A percentile compares a stretch with the other conserved stretches of the same genome.
phyloP scores from a whole-genome alignment of 2,113 vertebrate genomes.

The Puffinus mauretanicus region DNA sequence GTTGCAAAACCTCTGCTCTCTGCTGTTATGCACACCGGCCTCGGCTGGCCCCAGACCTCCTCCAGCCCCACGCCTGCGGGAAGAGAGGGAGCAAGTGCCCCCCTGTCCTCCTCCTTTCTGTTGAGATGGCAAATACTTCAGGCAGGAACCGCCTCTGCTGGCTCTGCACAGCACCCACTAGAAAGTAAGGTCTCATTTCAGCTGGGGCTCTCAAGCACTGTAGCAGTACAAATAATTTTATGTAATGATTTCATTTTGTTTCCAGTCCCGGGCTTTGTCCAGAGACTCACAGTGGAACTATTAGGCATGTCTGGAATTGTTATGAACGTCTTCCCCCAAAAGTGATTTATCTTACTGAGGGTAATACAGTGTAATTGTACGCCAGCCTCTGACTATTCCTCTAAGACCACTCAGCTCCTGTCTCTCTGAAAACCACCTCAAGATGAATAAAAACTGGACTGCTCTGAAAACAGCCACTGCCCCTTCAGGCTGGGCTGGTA shows the following conservation, averaged over 20 bases:
- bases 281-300: neutral
- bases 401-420: neutral
- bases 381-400: neutral
- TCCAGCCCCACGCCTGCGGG: rapidly evolving
- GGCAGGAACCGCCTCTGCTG: neutral
- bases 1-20: neutral
- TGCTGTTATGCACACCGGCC: neutral
- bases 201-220: neutral
- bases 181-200: neutral
- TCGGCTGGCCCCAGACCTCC: neutral
- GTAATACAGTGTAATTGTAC: neutral
- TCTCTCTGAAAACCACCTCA: neutral
- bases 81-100: neutral
- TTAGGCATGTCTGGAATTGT: slow-evolving; percentile 29
- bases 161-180: neutral
- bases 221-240: slow-evolving; percentile 31
- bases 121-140: neutral
- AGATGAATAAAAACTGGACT: neutral
- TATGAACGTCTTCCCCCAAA: slow-evolving; percentile 1
- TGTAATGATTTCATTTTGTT: slow-evolving; percentile 43
- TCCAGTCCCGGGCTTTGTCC: neutral
- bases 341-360: slow-evolving; percentile 37
- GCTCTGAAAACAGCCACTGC: neutral
- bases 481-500: neutral
- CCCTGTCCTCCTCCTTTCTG: neutral